Conservation (phyloP, 2,797 vertebrate genomes). For the Stomatorhinus walkeri region DNA sequence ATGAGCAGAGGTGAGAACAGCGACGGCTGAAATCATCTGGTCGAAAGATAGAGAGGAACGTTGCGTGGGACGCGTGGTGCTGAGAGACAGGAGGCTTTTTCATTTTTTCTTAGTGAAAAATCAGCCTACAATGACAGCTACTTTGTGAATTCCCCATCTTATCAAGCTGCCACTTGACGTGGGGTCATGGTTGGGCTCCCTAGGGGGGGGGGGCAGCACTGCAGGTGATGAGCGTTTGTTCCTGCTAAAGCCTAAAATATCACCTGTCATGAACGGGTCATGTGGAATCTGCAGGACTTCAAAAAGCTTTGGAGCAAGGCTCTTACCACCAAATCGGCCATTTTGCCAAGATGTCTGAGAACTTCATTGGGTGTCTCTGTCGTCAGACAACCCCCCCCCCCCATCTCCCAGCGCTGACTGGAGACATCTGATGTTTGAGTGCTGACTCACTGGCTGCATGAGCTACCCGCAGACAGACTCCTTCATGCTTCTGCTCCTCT, state of each 20-base stretch:
- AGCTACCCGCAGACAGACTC: slow-evolving; percentile 25
- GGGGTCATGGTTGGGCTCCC: slow-evolving; percentile 14
- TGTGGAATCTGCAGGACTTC: neutral
- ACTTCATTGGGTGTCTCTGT: neutral
- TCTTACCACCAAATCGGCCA: neutral
- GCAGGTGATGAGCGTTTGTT: neutral
- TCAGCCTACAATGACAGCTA: slow-evolving; percentile 2
- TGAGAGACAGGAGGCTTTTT: slow-evolving; percentile 1
- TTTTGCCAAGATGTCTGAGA: neutral
- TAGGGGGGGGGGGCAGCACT: neutral
- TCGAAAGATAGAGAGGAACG: neutral
- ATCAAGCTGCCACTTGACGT: neutral
- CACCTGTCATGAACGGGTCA: neutral
- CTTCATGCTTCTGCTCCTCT: slow-evolving; percentile 18
- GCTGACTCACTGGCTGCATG: slow-evolving; percentile 28
- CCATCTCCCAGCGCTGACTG: neutral
- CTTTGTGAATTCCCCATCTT: slow-evolving; percentile 16
- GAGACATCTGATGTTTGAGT: slow-evolving; percentile 30
- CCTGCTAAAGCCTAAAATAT: neutral
- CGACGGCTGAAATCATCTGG: neutral
- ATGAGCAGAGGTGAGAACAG: neutral
- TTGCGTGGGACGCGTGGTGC: neutral
- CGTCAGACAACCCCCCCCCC: neutral
- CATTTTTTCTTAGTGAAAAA: neutral
- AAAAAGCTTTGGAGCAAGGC: neutral